phyloP scores from a whole-genome alignment of 2,888 invertebrate species.

The Micropterix aruncella region DNA sequence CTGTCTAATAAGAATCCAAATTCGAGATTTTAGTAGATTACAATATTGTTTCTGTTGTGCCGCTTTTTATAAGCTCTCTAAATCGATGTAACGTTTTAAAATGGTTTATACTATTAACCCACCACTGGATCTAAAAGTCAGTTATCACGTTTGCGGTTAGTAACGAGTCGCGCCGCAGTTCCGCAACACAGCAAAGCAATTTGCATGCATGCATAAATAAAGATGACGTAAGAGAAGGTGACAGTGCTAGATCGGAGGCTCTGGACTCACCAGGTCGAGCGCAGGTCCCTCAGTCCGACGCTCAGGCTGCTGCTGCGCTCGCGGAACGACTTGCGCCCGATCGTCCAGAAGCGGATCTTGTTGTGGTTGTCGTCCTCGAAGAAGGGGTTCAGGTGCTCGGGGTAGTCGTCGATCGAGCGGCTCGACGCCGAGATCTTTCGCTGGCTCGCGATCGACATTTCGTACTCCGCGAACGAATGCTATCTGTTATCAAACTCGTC shows the following conservation, averaged over 20 bases:
- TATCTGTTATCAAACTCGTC: neutral
- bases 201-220: neutral
- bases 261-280: conserved; percentile 48
- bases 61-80: too few species aligned
- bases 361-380: conserved; percentile 52
- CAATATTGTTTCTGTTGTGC: too few species aligned
- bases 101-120: too few species aligned
- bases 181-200: neutral
- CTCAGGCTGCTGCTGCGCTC: conserved; percentile 48
- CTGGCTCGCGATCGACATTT: conserved; percentile 29
- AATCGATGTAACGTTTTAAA: too few species aligned
- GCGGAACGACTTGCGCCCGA: conserved; percentile 35
- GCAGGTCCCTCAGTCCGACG: conserved; percentile 34
- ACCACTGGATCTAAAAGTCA: too few species aligned
- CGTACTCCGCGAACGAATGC: neutral
- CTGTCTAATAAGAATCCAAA: too few species aligned
- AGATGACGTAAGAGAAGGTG: neutral
- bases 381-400: conserved; percentile 65
- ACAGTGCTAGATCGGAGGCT: too few species aligned
- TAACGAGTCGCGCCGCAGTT: too few species aligned
- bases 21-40: too few species aligned
- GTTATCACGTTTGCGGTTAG: too few species aligned
- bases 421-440: conserved; percentile 34
- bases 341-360: conserved; percentile 45
- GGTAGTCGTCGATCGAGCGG: conserved; percentile 53